Conservation (phyloP, 2,113 vertebrate genomes). For the Prochilodus magdalenae region DNA sequence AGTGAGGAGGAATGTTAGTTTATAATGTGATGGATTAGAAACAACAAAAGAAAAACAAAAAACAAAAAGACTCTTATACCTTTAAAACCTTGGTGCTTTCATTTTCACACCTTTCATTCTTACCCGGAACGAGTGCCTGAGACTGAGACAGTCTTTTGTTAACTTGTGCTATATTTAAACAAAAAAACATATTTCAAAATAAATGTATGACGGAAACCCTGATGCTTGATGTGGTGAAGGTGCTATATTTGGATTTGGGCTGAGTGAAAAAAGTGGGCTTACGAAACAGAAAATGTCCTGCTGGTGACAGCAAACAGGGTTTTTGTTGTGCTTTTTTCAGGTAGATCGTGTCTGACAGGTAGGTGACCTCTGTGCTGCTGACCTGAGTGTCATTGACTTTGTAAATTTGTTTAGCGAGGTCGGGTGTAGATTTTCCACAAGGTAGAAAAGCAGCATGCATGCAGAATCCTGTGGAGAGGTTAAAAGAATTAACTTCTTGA, state of each 20-base stretch:
- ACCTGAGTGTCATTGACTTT: constrained; percentile 57
- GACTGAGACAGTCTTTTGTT: neutral
- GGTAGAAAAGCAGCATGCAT: no score
- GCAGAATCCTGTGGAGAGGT: no score
- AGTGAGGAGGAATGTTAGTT: constrained; percentile 74
- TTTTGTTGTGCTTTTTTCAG: neutral
- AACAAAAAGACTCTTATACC: constrained; percentile 68
- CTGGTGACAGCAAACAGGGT: no score
- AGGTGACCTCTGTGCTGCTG: constrained; percentile 46
- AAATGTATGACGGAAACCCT: constrained; percentile 28
- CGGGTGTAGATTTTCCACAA: neutral
- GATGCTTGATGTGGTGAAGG: neutral
- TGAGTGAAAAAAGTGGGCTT: neutral
- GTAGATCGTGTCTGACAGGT: constrained; percentile 2
- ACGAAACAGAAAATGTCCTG: neutral
- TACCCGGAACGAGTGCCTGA: neutral
- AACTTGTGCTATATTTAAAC: constrained; percentile 27
- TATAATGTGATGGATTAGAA: constrained; percentile 72
- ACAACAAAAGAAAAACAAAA: constrained; percentile 72
- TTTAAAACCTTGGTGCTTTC: constrained; percentile 57
- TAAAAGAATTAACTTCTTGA: no score
- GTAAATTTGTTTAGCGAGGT: constrained; percentile 54
- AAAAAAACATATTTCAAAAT: constrained; percentile 25
- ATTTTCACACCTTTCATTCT: constrained; percentile 49
- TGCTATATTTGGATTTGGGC: neutral